Evolutionary conservation across 1,140 invertebrate genomes (phyloP), one percentile per base, ranked within the genome.

Genomic region (Aphidius ervi): DNA sequence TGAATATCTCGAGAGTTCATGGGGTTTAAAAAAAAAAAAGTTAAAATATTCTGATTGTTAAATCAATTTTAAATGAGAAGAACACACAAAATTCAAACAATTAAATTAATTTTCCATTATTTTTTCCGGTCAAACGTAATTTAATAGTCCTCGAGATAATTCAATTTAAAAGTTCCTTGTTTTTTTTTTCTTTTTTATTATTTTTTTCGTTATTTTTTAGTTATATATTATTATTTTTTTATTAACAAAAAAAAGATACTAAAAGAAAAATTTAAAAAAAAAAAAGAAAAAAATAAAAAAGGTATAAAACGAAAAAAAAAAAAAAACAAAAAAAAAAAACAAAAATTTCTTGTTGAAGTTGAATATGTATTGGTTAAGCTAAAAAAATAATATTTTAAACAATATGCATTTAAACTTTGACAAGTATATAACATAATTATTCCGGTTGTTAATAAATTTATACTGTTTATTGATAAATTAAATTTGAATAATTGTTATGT

Each of bases 401-500:
- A 53, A 46, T 16, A 16, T 10, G 40, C 46, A 23, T 50, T 7
- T 45, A 62, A 56, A 57, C 20, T 46, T 52, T 23, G n/a, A 56
- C 43, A 49, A 54, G 53, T 56, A 65, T 31, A 31, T 56, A 55
- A 61, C 46, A 46, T 62, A 59, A 67, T 65, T 69, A 67, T 70
- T 56, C 57, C 66, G 67, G 65, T 70, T 70, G 67, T 72, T 70
- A 64, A 57, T 48, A 65, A 69, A 67, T 70, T 63, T 56, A 65
- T 65, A 63, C 46, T 68, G 64, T 72, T 72, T 66, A 68, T 70
- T 70, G 58, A 16, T 63, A 48, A 54, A 61, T 45, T 52, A 60
- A 68, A 58, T 70, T 56, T 69, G 67, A 70, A 63, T 58, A 58
- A 66, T 72, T 74, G 73, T 74, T 74, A 73, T 71, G 61, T 75